Base-by-base conservation (phyloP, 2,113 vertebrate species). In the Sylvilagus bachmani region DNA sequence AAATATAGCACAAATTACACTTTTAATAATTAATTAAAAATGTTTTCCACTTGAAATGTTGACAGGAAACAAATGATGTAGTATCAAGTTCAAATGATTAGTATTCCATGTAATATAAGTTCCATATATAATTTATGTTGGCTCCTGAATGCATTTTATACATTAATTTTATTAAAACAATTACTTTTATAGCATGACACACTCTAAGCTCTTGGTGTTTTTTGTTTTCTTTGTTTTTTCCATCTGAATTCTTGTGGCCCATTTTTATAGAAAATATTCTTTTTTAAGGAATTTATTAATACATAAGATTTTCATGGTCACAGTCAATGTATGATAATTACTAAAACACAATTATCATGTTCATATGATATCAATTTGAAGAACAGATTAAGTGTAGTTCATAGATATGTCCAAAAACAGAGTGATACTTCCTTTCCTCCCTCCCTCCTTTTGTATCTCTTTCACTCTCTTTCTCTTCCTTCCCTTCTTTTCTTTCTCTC, bases 121-220 rank as follows among this genome's bases (percentile, higher is more conserved):
- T 75, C 25, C 14, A 33, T 31, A 78, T 12, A 62, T 31, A 61
- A 2, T 6, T 61, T 82, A 70, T 12, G 13, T 55, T 89, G 7
- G 25, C 17, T 93, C 44, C 71, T 70, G 5, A 75, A 44, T 61
- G 66, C 0, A 25, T 6, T 86, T 93, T 67, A 38, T n/a, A 22
- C n/a, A 93, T 77, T 49, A 64, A 55, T 85, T 95, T 21, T 93
- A 17, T 77, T 74, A 53, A 84, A 84, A 84, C 81, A 31, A 33
- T 82, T 66, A 66, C 62, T 85, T 96, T 86, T 90, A 44, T 62
- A 70, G 33, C 10, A 38, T 61, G 27, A 29, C 14, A 24, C 61
- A 3, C 86, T 79, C 2, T 12, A 70, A 84, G 25, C 3, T 0
- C 3, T 49, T 38, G 14, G 5, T 89, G 0, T 1, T 70, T n/a